These are phyloP conservation scores for Adelges cooleyi DNA, from an alignment of 1,140 invertebrate species.

Conservation along the genomic window DNA sequence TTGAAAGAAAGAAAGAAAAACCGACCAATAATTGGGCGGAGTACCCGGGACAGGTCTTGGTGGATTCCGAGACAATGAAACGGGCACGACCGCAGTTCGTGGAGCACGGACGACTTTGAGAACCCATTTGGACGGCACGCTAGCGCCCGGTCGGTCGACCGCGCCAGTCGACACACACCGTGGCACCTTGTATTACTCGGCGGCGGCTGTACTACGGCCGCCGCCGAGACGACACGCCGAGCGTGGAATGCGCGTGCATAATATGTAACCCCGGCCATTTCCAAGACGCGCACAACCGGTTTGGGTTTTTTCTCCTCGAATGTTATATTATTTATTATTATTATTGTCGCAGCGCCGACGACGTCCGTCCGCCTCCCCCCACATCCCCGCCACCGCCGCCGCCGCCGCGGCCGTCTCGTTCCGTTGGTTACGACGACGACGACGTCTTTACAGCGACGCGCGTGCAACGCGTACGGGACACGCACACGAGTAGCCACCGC, in stretches of 20 bases:
- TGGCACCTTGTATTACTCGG: neutral
- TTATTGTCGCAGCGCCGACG: neutral
- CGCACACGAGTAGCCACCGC: neutral
- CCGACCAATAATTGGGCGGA: too few relatives aligned
- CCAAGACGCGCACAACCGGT: neutral
- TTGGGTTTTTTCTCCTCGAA: neutral
- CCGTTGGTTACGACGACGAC: neutral
- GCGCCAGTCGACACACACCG: neutral
- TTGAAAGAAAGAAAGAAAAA: too few relatives aligned
- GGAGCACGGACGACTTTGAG: neutral
- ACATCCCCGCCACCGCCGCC: neutral
- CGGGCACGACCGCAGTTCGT: neutral
- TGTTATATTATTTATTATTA: neutral
- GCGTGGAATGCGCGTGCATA: constrained; percentile 17
- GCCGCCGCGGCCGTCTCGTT: neutral
- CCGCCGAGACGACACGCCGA: constrained; percentile 4
- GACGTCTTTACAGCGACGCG: too few relatives aligned
- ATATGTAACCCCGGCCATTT: neutral
- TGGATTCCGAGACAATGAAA: too few relatives aligned
- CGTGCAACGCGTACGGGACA: neutral
- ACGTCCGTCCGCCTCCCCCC: neutral
- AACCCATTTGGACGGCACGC: neutral
- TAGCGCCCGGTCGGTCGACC: neutral
- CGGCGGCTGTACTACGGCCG: neutral
- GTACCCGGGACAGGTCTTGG: too few relatives aligned